Evolutionary conservation across 2,113 vertebrate genomes (phyloP), one percentile per base, ranked within the genome.

Genomic region (Bombycilla garrulus): DNA sequence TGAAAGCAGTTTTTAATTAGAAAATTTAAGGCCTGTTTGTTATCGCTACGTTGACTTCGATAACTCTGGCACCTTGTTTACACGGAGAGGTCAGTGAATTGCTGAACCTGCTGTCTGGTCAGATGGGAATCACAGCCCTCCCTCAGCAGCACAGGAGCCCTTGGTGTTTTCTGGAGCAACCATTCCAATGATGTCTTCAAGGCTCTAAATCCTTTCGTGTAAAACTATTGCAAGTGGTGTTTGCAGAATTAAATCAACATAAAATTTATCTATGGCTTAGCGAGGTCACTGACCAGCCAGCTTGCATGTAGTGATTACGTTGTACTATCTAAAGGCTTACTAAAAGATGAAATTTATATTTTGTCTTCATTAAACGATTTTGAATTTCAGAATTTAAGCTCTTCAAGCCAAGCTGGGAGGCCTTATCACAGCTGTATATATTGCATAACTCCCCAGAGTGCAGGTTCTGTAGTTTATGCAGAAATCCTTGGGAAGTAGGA

Each of bases 21-120:
- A 65, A 76, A 51, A 79, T 67, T 57, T 85, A 86, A n/a, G 45
- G 48, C 22, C 42, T 72, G 20, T 60, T 82, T 60, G 31, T 83
- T 69, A 42, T 88, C 14, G 3, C 42, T 70, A 0, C 0, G 1
- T 38, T 77, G 67, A 19, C 36, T 86, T 69, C 0, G 0, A 20
- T 56, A 56, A 40, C 23, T 81, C 35, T 57, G 79, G 62, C 33
- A 65, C 31, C 22, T 56, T 64, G 22, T 81, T 84, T 90, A 44
- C 60, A 51, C 1, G 21, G 61, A 70, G 57, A 40, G 44, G 21
- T 69, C 78, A 60, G 17, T n/a, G 33, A 69, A 22, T 57, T 5
- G 5, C 66, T 86, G 67, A 86, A 73, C 26, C 66, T 65, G 24
- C 85, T 85, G 24, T 69, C 74, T 60, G 60, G 21, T 88, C 53